A percentile compares a stretch with the other conserved stretches of the same genome.
phyloP scores from a whole-genome alignment of 2,888 invertebrate genomes.

The Spicauda simplicius region DNA sequence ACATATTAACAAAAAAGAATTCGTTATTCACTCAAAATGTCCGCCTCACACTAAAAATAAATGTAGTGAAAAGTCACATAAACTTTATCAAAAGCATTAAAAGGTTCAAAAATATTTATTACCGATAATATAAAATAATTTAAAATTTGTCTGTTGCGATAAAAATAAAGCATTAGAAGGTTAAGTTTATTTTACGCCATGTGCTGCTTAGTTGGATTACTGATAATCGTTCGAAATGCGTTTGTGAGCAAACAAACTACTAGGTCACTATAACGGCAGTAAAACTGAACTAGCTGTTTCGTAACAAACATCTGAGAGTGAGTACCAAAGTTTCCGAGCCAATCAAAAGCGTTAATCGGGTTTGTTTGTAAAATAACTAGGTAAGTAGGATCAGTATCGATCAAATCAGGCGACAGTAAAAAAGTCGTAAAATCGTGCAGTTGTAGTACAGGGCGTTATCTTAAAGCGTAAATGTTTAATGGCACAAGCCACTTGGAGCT shows the following conservation, averaged over 20 bases:
- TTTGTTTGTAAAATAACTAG: slow-evolving; percentile 66
- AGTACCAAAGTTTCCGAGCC: slow-evolving; percentile 44
- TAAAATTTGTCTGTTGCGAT: no score
- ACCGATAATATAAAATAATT: no score
- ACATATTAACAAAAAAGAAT: no score
- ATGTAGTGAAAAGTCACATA: no score
- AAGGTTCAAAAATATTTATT: no score
- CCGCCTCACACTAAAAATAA: no score
- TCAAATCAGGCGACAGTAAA: slow-evolving; percentile 76
- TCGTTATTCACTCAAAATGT: no score
- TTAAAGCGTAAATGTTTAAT: slow-evolving; percentile 78
- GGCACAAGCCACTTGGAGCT: slow-evolving; percentile 61
- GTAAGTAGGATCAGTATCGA: slow-evolving; percentile 60
- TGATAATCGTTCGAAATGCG: slow-evolving; percentile 34
- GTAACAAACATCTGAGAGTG: slow-evolving; percentile 42
- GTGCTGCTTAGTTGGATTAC: slow-evolving; percentile 9
- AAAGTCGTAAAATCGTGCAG: slow-evolving; percentile 71
- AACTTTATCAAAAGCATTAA: no score
- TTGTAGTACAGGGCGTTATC: slow-evolving; percentile 71
- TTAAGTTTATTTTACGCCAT: neutral
- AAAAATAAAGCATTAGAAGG: no score
- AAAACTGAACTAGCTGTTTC: slow-evolving; percentile 43
- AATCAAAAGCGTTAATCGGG: slow-evolving; percentile 59
- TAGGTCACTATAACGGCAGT: slow-evolving; percentile 37
- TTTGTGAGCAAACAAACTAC: slow-evolving; percentile 22